phyloP scores from a whole-genome alignment of 2,797 vertebrate species.

The Enteromius unitaeniatus region DNA sequence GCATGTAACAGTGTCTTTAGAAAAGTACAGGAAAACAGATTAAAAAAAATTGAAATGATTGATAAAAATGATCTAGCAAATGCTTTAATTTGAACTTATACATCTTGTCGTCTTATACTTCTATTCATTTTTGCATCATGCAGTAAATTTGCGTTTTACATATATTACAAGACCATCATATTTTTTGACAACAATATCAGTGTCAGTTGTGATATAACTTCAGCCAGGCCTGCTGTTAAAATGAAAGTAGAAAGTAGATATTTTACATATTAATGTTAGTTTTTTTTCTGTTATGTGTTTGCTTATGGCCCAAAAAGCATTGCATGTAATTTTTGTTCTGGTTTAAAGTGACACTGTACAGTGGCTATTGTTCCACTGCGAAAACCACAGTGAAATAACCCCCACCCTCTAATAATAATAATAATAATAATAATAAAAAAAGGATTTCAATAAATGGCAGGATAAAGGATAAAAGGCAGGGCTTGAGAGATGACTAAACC shows the following conservation, averaged over 20 bases:
- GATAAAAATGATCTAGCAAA: conserved; percentile 53
- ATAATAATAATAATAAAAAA: conserved; percentile 54
- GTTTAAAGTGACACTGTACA: conserved; percentile 84
- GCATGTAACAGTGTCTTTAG: conserved; percentile 73
- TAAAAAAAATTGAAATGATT: conserved; percentile 65
- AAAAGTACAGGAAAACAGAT: conserved; percentile 79
- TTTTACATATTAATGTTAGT: conserved; percentile 61
- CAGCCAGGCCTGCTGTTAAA: conserved; percentile 57
- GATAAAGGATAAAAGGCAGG: conserved; percentile 6
- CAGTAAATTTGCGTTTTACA: conserved; percentile 81
- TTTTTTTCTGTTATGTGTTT: conserved; percentile 65
- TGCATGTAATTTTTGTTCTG: conserved; percentile 69
- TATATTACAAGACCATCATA: conserved; percentile 80
- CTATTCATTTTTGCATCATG: conserved; percentile 82
- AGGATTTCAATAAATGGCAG: conserved; percentile 65
- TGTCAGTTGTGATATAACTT: conserved; percentile 56
- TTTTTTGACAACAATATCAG: conserved; percentile 68
- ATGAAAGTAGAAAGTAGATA: conserved; percentile 70
- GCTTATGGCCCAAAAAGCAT: conserved; percentile 70
- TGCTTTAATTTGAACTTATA: conserved; percentile 70
- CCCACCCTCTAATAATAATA: conserved; percentile 59
- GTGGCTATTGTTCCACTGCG: conserved; percentile 75
- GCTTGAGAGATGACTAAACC: not conserved
- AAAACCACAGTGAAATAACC: conserved; percentile 72
- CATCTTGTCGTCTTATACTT: conserved; percentile 77